Base-by-base conservation (phyloP, 2,888 invertebrate genomes). In the Athalia rosae region DNA sequence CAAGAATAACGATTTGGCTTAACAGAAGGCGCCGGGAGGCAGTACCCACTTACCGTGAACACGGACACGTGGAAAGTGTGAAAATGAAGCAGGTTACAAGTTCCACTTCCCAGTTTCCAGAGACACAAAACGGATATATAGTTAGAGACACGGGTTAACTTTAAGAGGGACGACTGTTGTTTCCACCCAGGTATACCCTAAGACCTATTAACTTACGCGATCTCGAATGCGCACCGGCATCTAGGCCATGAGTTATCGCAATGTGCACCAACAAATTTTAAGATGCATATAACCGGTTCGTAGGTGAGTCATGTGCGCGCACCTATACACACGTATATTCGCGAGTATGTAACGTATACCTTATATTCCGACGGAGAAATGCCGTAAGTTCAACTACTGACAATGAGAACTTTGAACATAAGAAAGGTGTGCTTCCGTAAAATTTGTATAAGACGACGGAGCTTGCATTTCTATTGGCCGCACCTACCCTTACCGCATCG, bases 1-100 rank as follows among this genome's bases (percentile, higher is more conserved):
- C 67, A 81, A 77, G 79, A 80, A 59, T 78, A 78, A 82, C 73
- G 81, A 45, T 76, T 76, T 77, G 76, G 56, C 56, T 74, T 62
- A 67, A 63, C 77, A 67, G 66, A 15, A 63, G 45, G 15, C 71
- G 63, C 5, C 78, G 78, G 80, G 79, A 43, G 15, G 59, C 15
- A 45, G n/a, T 45, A 71, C 41, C 41, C 47, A 59, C 71, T 63
- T 76, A 71, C 76, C 69, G 67, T 74, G 61, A 77, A 56, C 56
- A 13, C 28, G 67, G 48, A 28, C 64, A 45, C 56, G 56, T 43
- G 71, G 58, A 61, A 59, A 62, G 53, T 13, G 45, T 59, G 74
- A 61, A 62, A 61, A 67, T 45, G 74, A 69, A 63, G 61, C 61
- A 66, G 79, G 74, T 73, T 61, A 56, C 53, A 28, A 28, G 28